phyloP scores from a whole-genome alignment of 2,888 invertebrate genomes.

The Odontothrips loti region DNA sequence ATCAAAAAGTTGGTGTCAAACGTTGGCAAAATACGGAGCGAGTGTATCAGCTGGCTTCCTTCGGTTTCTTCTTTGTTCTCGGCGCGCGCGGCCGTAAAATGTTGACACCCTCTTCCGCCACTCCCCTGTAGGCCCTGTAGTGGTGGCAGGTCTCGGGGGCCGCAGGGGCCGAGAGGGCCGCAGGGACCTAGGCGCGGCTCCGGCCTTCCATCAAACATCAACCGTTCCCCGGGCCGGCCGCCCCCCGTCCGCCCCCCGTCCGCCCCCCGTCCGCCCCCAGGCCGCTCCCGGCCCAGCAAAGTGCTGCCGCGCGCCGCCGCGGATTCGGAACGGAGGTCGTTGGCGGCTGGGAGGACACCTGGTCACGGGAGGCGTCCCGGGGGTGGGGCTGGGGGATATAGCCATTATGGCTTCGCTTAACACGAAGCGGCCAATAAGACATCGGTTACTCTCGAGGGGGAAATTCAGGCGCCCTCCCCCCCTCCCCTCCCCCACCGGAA shows the following conservation, averaged over 20 bases:
- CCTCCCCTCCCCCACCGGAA: not conserved
- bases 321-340: not conserved
- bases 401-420: not conserved
- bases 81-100: too few relatives aligned
- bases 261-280: too few relatives aligned
- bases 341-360: not conserved
- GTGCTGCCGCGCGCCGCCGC: not conserved
- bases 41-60: too few relatives aligned
- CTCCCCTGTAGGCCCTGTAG: not conserved
- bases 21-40: too few relatives aligned
- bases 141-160: not conserved
- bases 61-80: too few relatives aligned
- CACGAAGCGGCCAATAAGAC: constrained; percentile 12
- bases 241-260: not conserved
- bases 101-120: too few relatives aligned
- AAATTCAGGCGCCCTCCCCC: not conserved
- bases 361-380: not conserved
- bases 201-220: not conserved
- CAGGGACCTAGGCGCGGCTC: not conserved
- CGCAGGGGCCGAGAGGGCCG: not conserved
- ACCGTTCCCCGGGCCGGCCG: not conserved
- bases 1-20: too few relatives aligned
- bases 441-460: not conserved
- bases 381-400: not conserved
- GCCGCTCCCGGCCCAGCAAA: not conserved